Conservation (phyloP, 2,888 invertebrate species). For the Amiota mariae region DNA sequence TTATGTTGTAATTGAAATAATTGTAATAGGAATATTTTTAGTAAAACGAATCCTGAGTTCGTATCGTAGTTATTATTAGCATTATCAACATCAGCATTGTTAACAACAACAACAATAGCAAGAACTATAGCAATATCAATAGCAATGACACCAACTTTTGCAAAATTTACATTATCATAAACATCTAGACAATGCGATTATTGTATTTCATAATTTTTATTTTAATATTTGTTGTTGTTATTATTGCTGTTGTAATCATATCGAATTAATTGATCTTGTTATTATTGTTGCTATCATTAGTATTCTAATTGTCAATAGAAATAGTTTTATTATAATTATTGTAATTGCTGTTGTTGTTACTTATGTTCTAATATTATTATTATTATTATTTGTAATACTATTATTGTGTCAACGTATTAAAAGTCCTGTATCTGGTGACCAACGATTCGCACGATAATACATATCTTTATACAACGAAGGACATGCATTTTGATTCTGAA, state of each 20-base stretch:
- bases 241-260: constrained; percentile 16
- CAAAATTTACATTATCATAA: neutral
- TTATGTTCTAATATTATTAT: constrained; percentile 27
- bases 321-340: constrained; percentile 4
- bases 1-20: constrained; percentile 41
- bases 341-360: constrained; percentile 18
- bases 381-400: constrained; percentile 1
- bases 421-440: constrained; percentile 72
- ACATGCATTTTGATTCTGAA: constrained; percentile 78
- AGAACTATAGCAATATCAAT: neutral
- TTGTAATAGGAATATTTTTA: constrained; percentile 48
- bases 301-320: constrained; percentile 11
- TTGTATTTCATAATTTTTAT: neutral
- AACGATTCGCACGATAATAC: constrained; percentile 82
- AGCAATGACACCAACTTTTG: neutral
- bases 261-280: constrained; percentile 6
- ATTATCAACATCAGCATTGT: neutral
- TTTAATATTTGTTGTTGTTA: constrained; percentile 20
- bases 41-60: constrained; percentile 54
- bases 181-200: neutral
- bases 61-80: constrained; percentile 39
- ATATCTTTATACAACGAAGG: constrained; percentile 92
- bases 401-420: constrained; percentile 70
- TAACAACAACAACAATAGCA: neutral
- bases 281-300: constrained; percentile 30